Conservation (phyloP, 2,797 vertebrate genomes). For the Microcaecilia unicolor region DNA sequence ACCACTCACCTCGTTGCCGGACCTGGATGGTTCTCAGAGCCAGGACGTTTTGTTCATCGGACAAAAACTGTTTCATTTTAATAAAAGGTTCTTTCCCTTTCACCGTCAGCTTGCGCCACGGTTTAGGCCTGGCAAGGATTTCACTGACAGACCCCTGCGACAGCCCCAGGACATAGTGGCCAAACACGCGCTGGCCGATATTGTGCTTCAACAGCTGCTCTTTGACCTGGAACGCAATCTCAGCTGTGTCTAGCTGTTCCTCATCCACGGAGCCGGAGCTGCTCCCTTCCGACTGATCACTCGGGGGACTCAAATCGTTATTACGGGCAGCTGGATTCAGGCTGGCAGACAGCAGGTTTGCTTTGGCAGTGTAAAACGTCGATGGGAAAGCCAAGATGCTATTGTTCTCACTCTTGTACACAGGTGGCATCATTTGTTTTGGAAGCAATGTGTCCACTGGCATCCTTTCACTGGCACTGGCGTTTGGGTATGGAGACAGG, state of each 20-base stretch:
- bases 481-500: conserved; percentile 60
- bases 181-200: conserved; percentile 94
- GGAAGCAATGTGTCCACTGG: conserved; percentile 62
- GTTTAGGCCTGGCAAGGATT: conserved; percentile 94
- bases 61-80: conserved; percentile 98
- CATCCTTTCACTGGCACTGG: conserved; percentile 49
- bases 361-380: conserved; percentile 71
- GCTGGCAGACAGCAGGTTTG: conserved; percentile 46
- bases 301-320: conserved; percentile 54
- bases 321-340: conserved; percentile 23
- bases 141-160: conserved; percentile 97
- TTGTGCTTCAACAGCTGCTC: conserved; percentile 97
- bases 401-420: conserved; percentile 67
- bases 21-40: conserved; percentile 96
- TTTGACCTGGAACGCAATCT: conserved; percentile 96
- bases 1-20: conserved; percentile 89
- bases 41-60: conserved; percentile 94
- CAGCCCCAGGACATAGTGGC: conserved; percentile 92
- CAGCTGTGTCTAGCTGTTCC: conserved; percentile 86
- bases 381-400: conserved; percentile 63
- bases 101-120: conserved; percentile 96
- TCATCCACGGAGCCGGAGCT: conserved; percentile 62
- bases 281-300: conserved; percentile 66
- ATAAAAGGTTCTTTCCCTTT: conserved; percentile 97
- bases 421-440: conserved; percentile 65